A percentile compares a stretch with the other conserved stretches of the same genome.
These are phyloP conservation scores for Drosophila saltans DNA, from an alignment of 1,140 invertebrate species.

Conservation along the genomic window DNA sequence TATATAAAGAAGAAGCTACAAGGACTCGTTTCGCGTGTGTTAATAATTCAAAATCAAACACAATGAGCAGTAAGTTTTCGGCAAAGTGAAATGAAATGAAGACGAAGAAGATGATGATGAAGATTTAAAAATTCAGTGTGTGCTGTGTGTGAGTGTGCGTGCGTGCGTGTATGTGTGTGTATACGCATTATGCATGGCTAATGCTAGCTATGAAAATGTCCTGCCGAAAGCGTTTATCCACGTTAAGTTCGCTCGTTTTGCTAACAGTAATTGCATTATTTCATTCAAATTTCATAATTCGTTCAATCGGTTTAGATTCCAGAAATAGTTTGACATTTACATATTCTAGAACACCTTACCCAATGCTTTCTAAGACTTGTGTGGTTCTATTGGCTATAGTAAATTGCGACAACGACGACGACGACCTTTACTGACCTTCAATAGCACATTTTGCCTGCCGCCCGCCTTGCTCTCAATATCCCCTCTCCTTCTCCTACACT, in stretches of 20 bases:
- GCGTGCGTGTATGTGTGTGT: slow-evolving; percentile 46
- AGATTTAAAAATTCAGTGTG: slow-evolving; percentile 39
- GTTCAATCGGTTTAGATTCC: neutral
- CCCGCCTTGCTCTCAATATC: slow-evolving; percentile 8
- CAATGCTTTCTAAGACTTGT: slow-evolving; percentile 21
- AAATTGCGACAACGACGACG: slow-evolving; percentile 52
- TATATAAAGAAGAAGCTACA: slow-evolving; percentile 13
- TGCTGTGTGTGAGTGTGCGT: slow-evolving; percentile 20
- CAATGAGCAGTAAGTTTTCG: slow-evolving; percentile 78
- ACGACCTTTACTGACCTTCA: slow-evolving; percentile 82
- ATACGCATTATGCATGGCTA: slow-evolving; percentile 51
- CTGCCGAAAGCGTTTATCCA: slow-evolving; percentile 44
- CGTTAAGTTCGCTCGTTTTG: slow-evolving; percentile 13
- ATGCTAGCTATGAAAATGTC: slow-evolving; percentile 34
- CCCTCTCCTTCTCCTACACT: neutral
- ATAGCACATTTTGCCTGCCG: slow-evolving; percentile 42
- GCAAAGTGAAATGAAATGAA: slow-evolving; percentile 38
- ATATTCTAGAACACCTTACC: neutral
- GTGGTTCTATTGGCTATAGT: slow-evolving; percentile 29
- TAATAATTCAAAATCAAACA: slow-evolving; percentile 52
- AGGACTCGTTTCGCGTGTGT: slow-evolving; percentile 69
- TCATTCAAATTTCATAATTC: slow-evolving; percentile 57
- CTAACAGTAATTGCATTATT: slow-evolving; percentile 37
- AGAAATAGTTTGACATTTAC: neutral
- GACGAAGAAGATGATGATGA: slow-evolving; percentile 46